These are phyloP conservation scores for Aphelinus atriplicis DNA, from an alignment of 1,140 invertebrate species.

Conservation along the genomic window DNA sequence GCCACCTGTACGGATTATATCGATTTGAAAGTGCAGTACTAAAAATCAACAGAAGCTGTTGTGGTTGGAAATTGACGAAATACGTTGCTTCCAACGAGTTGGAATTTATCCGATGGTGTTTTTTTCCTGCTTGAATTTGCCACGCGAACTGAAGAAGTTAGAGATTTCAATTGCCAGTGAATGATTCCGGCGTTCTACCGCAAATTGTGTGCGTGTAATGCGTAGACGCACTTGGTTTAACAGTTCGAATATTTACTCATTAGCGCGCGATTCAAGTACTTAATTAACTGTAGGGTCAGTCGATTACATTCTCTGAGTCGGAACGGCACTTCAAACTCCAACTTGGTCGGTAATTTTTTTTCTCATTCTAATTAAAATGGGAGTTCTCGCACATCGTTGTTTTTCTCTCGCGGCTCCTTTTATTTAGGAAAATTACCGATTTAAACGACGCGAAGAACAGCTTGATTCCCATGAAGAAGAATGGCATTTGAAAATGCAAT, in stretches of 20 bases:
- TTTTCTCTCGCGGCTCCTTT: no score
- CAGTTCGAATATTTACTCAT: slow-evolving; percentile 42
- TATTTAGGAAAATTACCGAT: neutral
- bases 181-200: neutral
- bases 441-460: neutral
- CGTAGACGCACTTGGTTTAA: slow-evolving; percentile 20
- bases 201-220: slow-evolving; percentile 33
- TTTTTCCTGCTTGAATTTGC: neutral
- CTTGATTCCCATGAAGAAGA: neutral
- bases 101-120: no score
- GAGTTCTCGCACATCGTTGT: no score
- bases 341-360: neutral
- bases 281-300: slow-evolving; percentile 48
- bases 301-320: slow-evolving; percentile 11
- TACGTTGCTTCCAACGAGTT: no score
- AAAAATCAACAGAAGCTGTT: no score
- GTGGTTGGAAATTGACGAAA: no score
- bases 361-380: neutral
- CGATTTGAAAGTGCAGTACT: no score
- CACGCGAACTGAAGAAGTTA: neutral
- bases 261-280: slow-evolving; percentile 44
- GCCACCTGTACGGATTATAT: no score
- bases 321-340: slow-evolving; percentile 16
- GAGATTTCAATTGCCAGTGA: neutral
- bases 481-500: neutral